These are phyloP conservation scores for Tetramorium simillimum DNA, from an alignment of 1,140 invertebrate genomes.

Conservation along the genomic window DNA sequence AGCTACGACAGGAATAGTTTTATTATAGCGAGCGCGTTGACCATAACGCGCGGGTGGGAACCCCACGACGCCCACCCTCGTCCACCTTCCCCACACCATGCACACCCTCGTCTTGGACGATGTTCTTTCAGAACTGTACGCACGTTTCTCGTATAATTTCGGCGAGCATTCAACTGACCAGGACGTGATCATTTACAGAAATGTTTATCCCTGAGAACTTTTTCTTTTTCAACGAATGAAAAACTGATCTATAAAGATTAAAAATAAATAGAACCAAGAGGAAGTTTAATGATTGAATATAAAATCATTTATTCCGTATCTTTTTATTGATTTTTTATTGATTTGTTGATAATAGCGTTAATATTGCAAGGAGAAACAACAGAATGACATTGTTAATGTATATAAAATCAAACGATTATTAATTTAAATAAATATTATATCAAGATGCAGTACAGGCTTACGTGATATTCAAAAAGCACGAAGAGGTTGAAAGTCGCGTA, in stretches of 20 bases:
- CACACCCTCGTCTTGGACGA: background rate
- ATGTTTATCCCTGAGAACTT: background rate
- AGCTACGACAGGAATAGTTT: conserved; percentile 77
- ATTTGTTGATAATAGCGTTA: background rate
- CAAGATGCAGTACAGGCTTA: background rate
- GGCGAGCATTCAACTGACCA: background rate
- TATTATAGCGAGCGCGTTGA: conserved; percentile 77
- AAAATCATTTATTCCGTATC: background rate
- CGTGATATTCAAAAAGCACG: background rate
- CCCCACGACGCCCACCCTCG: conserved; percentile 23
- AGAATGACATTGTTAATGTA: background rate
- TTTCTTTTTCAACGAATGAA: background rate
- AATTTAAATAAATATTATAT: background rate
- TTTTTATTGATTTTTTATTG: no score
- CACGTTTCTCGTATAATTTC: conserved; percentile 37
- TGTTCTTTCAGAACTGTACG: conserved; percentile 9
- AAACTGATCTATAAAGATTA: background rate
- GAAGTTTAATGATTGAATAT: background rate
- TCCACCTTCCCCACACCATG: background rate
- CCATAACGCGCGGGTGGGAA: conserved; percentile 67
- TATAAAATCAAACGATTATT: background rate
- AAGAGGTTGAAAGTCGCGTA: background rate
- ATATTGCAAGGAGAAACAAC: background rate
- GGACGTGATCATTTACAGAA: conserved; percentile 1
- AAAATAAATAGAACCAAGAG: background rate